A percentile compares a stretch with the other conserved stretches of the same genome.
Evolutionary conservation across 2,888 invertebrate genomes (phyloP).

Genomic region (Aethes cnicana): DNA sequence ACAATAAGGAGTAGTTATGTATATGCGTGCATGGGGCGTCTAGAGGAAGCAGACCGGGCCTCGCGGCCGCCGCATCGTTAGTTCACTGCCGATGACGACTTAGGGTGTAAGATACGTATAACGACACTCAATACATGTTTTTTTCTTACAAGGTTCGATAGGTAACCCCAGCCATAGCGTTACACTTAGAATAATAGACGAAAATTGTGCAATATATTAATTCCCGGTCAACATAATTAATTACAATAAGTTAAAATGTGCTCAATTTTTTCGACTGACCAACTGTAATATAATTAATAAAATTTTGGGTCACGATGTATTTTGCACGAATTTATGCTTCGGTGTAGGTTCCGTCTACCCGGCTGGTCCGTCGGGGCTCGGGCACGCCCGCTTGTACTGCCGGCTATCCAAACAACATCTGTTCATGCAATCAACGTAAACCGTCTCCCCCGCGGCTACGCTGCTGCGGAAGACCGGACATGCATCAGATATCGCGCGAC

Average conservation of each 20-base stretch:
- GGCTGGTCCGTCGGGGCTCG: background rate
- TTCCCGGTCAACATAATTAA: slow-evolving; percentile 53
- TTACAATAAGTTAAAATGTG: slow-evolving; percentile 59
- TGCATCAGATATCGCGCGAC: too few relatives aligned
- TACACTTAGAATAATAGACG: slow-evolving; percentile 62
- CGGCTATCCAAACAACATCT: slow-evolving; percentile 1
- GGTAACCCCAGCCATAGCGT: slow-evolving; percentile 58
- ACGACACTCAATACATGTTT: slow-evolving; percentile 54
- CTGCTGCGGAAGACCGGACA: too few relatives aligned
- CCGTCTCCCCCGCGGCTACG: background rate
- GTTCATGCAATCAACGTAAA: background rate
- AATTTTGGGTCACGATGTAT: slow-evolving; percentile 41
- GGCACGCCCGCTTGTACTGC: background rate
- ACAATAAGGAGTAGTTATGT: slow-evolving; percentile 71
- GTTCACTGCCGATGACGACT: slow-evolving; percentile 65
- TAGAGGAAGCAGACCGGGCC: slow-evolving; percentile 31
- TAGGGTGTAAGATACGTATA: slow-evolving; percentile 60
- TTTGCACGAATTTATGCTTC: slow-evolving; percentile 49
- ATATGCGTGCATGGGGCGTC: slow-evolving; percentile 63
- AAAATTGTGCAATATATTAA: slow-evolving; percentile 75
- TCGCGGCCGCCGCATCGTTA: slow-evolving; percentile 45
- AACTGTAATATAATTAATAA: slow-evolving; percentile 68
- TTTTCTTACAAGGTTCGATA: slow-evolving; percentile 51
- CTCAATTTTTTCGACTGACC: slow-evolving; percentile 81
- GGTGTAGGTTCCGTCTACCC: slow-evolving; percentile 26